These are phyloP conservation scores for Scleropages formosus DNA, from an alignment of 2,797 vertebrate genomes.

Conservation along the genomic window DNA sequence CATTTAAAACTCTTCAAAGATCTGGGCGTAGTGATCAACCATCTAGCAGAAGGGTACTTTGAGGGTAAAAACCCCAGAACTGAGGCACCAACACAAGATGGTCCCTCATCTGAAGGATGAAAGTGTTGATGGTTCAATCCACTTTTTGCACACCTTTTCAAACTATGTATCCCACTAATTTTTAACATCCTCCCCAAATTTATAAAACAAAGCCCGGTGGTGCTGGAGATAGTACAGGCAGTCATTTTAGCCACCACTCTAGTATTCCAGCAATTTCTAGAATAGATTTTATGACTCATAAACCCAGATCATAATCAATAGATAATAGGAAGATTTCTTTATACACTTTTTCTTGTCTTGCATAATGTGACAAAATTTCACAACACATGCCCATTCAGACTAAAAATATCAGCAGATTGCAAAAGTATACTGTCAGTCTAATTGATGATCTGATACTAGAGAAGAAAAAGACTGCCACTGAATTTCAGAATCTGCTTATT, in stretches of 20 bases:
- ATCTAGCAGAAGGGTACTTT: neutral
- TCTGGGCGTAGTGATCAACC: neutral
- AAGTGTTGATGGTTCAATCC: too few relatives aligned
- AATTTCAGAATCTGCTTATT: neutral
- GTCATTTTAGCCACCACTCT: slow-evolving; percentile 77
- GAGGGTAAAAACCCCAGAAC: neutral
- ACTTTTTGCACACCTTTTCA: too few relatives aligned
- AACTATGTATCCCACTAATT: slow-evolving; percentile 71
- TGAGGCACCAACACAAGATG: neutral
- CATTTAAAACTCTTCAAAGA: too few relatives aligned
- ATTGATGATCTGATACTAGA: neutral
- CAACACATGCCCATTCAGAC: neutral
- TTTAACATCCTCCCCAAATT: slow-evolving; percentile 73
- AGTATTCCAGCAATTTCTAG: slow-evolving; percentile 75
- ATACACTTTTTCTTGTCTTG: neutral
- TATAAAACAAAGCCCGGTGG: neutral
- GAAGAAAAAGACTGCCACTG: neutral
- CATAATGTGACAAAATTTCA: too few relatives aligned
- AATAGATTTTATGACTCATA: slow-evolving; percentile 76
- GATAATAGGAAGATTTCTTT: neutral
- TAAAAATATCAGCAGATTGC: neutral
- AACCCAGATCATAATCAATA: slow-evolving; percentile 79
- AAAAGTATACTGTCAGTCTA: neutral
- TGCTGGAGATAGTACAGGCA: neutral
- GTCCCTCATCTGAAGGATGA: slow-evolving; percentile 78